A percentile compares a stretch with the other conserved stretches of the same genome.
Evolutionary conservation across 2,888 invertebrate species (phyloP).

Genomic region (Plusia festucae): DNA sequence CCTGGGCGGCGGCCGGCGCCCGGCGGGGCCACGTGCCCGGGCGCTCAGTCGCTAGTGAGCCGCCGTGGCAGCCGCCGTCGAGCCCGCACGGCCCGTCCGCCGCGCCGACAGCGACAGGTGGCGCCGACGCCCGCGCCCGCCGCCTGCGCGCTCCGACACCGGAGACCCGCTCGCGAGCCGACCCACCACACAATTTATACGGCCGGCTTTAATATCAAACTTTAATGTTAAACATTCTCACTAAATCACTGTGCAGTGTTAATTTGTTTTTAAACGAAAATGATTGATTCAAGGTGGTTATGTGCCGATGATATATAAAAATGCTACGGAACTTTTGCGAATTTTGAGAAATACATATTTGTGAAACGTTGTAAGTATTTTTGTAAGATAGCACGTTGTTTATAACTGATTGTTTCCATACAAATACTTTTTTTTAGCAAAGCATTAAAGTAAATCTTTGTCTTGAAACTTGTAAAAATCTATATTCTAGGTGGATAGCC

Average conservation of each 20-base stretch:
- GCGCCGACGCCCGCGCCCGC: conserved; percentile 75
- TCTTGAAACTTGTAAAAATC: neutral
- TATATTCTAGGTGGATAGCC: neutral
- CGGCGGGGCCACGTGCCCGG: conserved; percentile 82
- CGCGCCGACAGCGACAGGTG: conserved; percentile 78
- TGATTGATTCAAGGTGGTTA: conserved; percentile 67
- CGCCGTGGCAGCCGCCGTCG: conserved; percentile 64
- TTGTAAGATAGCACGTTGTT: conserved; percentile 42
- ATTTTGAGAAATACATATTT: conserved; percentile 62
- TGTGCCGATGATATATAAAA: conserved; percentile 58
- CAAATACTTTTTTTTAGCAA: neutral
- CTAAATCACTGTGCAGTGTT: conserved; percentile 77
- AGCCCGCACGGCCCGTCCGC: conserved; percentile 57
- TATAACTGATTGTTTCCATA: conserved; percentile 47
- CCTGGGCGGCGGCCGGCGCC: conserved; percentile 84
- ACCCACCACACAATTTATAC: conserved; percentile 63
- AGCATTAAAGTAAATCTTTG: no score
- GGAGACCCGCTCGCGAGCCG: conserved; percentile 61
- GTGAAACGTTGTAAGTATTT: conserved; percentile 66
- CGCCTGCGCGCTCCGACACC: conserved; percentile 78
- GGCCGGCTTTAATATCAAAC: conserved; percentile 76
- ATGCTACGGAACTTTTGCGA: conserved; percentile 57
- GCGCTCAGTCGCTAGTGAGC: conserved; percentile 79
- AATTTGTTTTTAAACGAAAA: conserved; percentile 62
- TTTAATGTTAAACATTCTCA: conserved; percentile 74